phyloP scores from a whole-genome alignment of 2,888 invertebrate genomes.

The Cactoblastis cactorum region DNA sequence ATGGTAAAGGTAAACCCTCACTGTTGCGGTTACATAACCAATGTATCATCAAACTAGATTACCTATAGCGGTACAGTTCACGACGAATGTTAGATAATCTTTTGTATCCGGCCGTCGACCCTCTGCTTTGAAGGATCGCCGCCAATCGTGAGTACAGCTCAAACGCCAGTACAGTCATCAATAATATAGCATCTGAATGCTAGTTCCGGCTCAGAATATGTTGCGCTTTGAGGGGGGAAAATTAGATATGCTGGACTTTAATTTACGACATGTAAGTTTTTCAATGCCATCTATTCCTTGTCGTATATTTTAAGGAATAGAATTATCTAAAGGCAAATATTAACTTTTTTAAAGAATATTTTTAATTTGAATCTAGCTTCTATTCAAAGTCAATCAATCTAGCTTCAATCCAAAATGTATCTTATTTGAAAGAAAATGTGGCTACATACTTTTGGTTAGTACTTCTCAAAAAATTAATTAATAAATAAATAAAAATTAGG shows the following conservation, averaged over 20 bases:
- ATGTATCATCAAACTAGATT: background rate
- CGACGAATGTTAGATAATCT: conserved; percentile 1
- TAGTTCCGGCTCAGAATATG: conserved; percentile 1
- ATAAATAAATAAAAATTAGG: too few species aligned
- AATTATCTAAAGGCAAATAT: too few species aligned
- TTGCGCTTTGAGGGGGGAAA: background rate
- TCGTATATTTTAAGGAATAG: too few species aligned
- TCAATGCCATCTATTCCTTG: too few species aligned
- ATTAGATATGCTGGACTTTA: background rate
- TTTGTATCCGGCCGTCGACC: background rate
- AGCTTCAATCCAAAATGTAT: too few species aligned
- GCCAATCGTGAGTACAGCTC: background rate
- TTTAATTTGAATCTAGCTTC: too few species aligned
- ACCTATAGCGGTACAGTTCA: background rate
- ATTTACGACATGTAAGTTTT: too few species aligned
- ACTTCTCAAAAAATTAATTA: too few species aligned
- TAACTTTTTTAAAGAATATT: too few species aligned
- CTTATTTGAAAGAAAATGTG: too few species aligned
- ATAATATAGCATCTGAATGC: background rate
- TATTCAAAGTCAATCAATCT: too few species aligned
- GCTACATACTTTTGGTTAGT: too few species aligned
- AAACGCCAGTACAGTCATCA: background rate
- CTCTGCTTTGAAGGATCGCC: background rate
- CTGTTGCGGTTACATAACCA: background rate
- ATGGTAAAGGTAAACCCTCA: background rate